Evolutionary conservation across 2,888 invertebrate species (phyloP).

Genomic region (Megalurothrips usitatus): DNA sequence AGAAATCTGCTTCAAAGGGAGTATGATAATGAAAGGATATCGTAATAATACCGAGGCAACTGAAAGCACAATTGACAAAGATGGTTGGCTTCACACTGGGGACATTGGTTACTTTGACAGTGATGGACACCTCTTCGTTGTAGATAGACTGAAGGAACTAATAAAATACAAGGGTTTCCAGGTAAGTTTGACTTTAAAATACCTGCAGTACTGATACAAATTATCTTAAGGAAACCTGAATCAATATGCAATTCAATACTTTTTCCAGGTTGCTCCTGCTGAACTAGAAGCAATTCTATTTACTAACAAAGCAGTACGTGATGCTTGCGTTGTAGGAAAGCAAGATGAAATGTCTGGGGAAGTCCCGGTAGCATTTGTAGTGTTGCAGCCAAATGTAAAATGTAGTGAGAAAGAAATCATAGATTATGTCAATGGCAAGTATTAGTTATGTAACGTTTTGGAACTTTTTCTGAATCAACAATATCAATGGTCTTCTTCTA

Average conservation of each 20-base stretch:
- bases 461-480: background rate
- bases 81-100: conserved; percentile 77
- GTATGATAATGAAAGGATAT: conserved; percentile 76
- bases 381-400: conserved; percentile 53
- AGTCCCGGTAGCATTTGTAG: conserved; percentile 69
- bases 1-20: conserved; percentile 67
- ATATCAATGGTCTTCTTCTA: conserved; percentile 31
- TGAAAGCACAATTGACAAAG: conserved; percentile 62
- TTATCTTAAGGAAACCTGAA: background rate
- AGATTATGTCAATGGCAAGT: conserved; percentile 50
- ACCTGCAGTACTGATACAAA: conserved; percentile 21
- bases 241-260: background rate
- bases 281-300: conserved; percentile 74
- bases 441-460: background rate
- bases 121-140: conserved; percentile 48
- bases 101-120: conserved; percentile 73
- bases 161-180: conserved; percentile 55
- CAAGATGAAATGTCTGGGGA: conserved; percentile 67
- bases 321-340: conserved; percentile 71
- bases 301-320: conserved; percentile 66
- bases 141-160: conserved; percentile 51
- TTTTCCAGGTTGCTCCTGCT: conserved; percentile 72
- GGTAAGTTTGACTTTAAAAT: conserved; percentile 41
- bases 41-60: conserved; percentile 71
- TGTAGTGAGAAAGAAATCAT: conserved; percentile 56